These are phyloP conservation scores for Malacoraja senta DNA, from an alignment of 2,797 vertebrate species.

Conservation along the genomic window DNA sequence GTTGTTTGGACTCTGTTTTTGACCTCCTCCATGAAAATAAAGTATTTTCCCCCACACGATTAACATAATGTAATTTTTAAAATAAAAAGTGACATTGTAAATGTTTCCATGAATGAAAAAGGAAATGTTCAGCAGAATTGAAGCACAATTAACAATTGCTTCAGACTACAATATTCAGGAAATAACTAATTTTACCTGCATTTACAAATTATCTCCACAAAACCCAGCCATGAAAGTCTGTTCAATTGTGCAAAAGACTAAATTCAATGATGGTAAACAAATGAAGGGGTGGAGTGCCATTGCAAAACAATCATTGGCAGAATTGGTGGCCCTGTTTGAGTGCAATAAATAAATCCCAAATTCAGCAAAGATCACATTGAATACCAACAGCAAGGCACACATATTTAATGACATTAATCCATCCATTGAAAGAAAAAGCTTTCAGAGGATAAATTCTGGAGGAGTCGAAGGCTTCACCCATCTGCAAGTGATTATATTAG, in stretches of 20 bases:
- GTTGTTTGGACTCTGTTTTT: neutral
- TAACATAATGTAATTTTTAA: neutral
- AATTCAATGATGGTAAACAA: neutral
- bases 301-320: neutral
- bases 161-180: neutral
- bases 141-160: neutral
- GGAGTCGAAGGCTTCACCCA: neutral
- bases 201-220: neutral
- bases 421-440: neutral
- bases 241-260: neutral
- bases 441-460: constrained; percentile 19
- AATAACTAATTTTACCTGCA: neutral
- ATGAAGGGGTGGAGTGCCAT: neutral
- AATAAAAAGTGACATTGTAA: neutral
- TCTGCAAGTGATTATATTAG: constrained; percentile 29
- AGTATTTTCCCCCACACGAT: neutral
- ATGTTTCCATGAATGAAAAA: constrained; percentile 4
- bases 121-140: constrained; percentile 1
- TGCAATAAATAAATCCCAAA: constrained; percentile 23
- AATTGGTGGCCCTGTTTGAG: neutral
- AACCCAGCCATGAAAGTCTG: neutral
- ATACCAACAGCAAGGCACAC: constrained; percentile 19
- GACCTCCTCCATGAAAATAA: neutral
- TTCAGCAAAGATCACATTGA: constrained; percentile 8
- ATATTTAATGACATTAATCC: constrained; percentile 12